Evolutionary conservation across 37 sponge, comb jelly and placozoan species (phyloP), one percentile per base, ranked within the genome.

Genomic region (Halichondria panicea): DNA sequence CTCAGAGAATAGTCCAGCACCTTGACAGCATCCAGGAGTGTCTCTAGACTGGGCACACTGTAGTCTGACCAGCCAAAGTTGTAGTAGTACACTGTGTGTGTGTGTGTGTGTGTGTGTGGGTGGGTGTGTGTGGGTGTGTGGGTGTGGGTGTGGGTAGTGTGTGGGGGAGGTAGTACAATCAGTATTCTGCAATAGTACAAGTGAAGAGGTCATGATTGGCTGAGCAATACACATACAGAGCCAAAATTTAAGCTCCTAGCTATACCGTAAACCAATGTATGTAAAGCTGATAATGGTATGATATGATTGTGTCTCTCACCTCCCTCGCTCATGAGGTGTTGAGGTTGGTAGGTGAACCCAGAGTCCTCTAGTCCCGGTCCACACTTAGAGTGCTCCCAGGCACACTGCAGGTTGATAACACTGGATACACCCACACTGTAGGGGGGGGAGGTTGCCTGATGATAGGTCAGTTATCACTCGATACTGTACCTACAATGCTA

Each of bases 341-440:
- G 91, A 3, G 99, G 95, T 21, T 77, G 56, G 69, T 98, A 98
- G 33, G 91, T 88, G 43, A 98, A 95, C 2, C 99, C 96, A 46
- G 72, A 63, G 24, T 30, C 43, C 61, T 92, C 91, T 66, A 95
- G 66, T 1, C 87, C 80, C 7, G 85, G 88, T 41, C 99, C 99
- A 85, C 99, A 98, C 71, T 87, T 76, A 22, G 84, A 58, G 75
- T 98, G 99, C 42, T 98, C 99, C 13, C 92, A 89, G 0, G 83
- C 64, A 60, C 79, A 78, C 81, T 98, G 99, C 25, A 98, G 89
- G 77, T 95, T 95, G 56, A 98, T 63, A 54, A 98, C 70, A n/a
- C 93, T 76, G 15, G 41, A 25, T 33, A 98, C 88, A n/a, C 91
- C 91, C 56, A 50, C 42, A 55, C 97, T 96, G 72, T 34, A 53